Conservation (phyloP, 2,113 vertebrate species). For the Pseudonaja textilis region DNA sequence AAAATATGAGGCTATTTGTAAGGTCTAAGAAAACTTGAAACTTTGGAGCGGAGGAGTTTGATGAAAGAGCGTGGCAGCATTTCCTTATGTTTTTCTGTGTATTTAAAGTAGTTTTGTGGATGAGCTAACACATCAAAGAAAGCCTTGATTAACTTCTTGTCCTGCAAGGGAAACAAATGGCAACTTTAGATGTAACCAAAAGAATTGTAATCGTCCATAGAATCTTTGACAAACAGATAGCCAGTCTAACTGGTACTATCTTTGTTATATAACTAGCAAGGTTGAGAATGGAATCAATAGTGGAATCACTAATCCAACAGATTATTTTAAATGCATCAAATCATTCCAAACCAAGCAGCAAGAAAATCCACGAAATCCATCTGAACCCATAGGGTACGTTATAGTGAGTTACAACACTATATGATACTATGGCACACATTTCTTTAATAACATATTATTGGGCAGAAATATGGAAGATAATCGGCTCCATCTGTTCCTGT, state of each 20-base stretch:
- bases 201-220: not conserved
- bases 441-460: not conserved
- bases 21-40: constrained; percentile 93
- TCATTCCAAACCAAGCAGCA: not conserved
- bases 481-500: not conserved
- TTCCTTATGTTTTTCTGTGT: constrained; percentile 97
- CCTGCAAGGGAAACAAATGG: constrained; percentile 68
- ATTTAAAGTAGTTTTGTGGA: constrained; percentile 98
- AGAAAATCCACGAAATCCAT: not conserved
- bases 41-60: constrained; percentile 97
- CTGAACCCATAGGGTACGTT: not conserved
- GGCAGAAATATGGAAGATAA: not conserved
- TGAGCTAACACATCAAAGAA: constrained; percentile 97
- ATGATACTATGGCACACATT: not conserved
- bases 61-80: constrained; percentile 98
- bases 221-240: not conserved
- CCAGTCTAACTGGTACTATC: not conserved
- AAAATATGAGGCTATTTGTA: constrained; percentile 83
- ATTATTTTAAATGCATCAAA: not conserved
- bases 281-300: not conserved
- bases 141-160: constrained; percentile 99
- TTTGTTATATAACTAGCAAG: not conserved
- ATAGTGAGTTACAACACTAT: not conserved
- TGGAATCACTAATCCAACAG: not conserved
- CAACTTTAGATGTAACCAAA: not conserved